Evolutionary conservation across 2,113 vertebrate species (phyloP).

Genomic region (Corythoichthys haematopterus): DNA sequence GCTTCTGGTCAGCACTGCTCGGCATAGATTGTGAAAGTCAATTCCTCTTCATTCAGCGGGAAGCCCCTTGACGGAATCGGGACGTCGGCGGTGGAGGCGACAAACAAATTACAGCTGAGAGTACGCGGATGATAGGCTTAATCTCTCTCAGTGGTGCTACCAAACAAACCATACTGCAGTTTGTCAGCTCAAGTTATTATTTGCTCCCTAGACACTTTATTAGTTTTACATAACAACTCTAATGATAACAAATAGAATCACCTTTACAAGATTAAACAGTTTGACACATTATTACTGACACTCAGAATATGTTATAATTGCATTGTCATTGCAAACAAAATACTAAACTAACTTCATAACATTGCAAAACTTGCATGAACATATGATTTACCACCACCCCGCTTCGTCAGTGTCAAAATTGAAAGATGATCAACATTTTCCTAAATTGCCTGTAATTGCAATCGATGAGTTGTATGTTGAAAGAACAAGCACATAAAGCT

Average conservation of each 20-base stretch:
- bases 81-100: slow-evolving; percentile 35
- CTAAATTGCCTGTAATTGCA: background rate
- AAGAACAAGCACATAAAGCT: no score
- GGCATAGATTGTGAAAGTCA: slow-evolving; percentile 54
- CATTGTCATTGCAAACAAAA: background rate
- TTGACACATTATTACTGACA: background rate
- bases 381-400: background rate
- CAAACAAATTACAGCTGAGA: slow-evolving; percentile 50
- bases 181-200: background rate
- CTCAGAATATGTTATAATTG: background rate
- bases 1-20: slow-evolving; percentile 58
- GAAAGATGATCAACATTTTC: background rate
- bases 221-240: background rate
- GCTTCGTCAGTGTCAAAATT: background rate
- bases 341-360: background rate
- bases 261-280: background rate
- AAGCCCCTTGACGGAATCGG: slow-evolving; percentile 57
- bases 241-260: background rate
- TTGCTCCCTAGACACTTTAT: background rate
- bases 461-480: no score
- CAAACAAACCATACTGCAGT: background rate
- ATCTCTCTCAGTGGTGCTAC: slow-evolving; percentile 22
- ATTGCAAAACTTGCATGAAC: background rate
- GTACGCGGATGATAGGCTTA: slow-evolving; percentile 29
- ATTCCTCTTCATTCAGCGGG: slow-evolving; percentile 62